These are phyloP conservation scores for Cataglyphis livida DNA, from an alignment of 2,888 invertebrate species.

Conservation along the genomic window DNA sequence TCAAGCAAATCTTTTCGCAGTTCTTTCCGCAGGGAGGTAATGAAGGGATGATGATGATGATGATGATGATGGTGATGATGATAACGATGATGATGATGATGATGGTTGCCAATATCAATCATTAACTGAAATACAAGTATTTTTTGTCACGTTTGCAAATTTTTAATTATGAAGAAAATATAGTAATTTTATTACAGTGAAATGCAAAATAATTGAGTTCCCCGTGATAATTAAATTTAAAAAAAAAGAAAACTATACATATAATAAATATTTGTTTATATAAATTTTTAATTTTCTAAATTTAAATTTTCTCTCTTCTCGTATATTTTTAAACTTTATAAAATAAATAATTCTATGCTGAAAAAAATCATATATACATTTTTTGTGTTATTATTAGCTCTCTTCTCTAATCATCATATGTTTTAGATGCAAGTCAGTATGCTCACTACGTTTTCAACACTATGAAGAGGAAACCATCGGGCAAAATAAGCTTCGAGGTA, in stretches of 20 bases:
- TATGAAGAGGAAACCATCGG: conserved; percentile 93
- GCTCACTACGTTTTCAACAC: conserved; percentile 97
- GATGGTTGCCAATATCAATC: conserved; percentile 4
- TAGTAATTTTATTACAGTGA: neutral
- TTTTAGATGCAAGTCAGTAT: conserved; percentile 94
- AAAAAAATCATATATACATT: neutral
- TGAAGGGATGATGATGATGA: conserved; percentile 23
- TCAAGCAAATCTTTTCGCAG: conserved; percentile 95
- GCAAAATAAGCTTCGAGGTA: conserved; percentile 96
- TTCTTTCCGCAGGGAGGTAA: conserved; percentile 96
- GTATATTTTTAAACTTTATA: neutral
- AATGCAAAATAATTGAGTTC: neutral
- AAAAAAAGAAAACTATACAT: neutral
- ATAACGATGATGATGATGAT: neutral
- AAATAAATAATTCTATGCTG: neutral
- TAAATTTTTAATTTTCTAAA: neutral
- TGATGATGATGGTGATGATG: neutral
- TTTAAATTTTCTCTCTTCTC: neutral
- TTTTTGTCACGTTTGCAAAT: neutral
- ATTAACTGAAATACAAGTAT: neutral
- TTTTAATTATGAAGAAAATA: neutral
- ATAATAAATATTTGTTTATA: neutral
- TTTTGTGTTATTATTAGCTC: neutral
- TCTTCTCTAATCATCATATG: conserved; percentile 20
- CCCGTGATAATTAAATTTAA: neutral